A percentile compares a stretch with the other conserved stretches of the same genome.
Conservation (phyloP, 2,797 vertebrate species). For the Periparus ater region DNA sequence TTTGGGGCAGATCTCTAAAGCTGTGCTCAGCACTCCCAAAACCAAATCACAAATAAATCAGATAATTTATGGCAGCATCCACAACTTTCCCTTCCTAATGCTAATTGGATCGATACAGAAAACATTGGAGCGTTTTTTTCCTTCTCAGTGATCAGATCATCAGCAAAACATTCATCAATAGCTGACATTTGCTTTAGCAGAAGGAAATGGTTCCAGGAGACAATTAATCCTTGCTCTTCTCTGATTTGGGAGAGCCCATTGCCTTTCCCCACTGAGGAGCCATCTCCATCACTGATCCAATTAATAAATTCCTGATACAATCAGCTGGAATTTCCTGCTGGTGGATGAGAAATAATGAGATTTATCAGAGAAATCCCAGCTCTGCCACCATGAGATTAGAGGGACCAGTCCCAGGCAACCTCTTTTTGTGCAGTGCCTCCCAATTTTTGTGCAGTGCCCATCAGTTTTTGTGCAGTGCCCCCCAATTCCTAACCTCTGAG, state of each 20-base stretch:
- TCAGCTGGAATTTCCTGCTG: background rate
- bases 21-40: rapidly evolving
- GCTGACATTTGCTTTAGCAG: background rate
- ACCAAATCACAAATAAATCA: background rate
- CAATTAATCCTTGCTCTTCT: background rate
- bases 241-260: background rate
- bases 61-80: background rate
- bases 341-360: background rate
- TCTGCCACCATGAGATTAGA: rapidly evolving
- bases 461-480: background rate
- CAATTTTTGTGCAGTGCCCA: background rate
- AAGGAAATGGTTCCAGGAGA: background rate
- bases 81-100: background rate
- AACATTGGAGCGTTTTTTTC: background rate
- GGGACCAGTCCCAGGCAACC: background rate
- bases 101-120: background rate
- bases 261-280: background rate
- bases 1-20: background rate
- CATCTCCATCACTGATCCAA: background rate
- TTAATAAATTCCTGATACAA: background rate
- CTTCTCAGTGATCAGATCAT: background rate
- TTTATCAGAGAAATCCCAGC: background rate
- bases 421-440: background rate
- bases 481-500: background rate
- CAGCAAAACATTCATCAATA: background rate